Evolutionary conservation across 2,888 invertebrate species (phyloP), one percentile per base, ranked within the genome.

Genomic region (Isotomurus palustris): DNA sequence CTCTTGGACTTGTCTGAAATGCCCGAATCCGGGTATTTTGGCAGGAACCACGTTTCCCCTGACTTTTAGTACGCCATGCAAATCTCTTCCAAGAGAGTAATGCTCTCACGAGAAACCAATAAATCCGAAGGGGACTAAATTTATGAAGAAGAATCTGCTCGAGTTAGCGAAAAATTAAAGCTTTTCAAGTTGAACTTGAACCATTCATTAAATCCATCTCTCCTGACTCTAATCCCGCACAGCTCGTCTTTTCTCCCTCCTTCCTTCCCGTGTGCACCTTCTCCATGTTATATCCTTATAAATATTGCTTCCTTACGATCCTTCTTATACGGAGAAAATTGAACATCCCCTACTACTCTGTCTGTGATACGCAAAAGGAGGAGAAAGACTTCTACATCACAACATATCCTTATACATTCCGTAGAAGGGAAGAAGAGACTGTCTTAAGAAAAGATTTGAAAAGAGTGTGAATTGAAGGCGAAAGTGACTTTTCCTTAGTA

Each of bases 151-250:
- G 29, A 28, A 47, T n/a, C 24, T 19, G 43, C 12, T 22, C 36
- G 56, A 51, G 38, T 51, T 52, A 38, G 51, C 47, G 36, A 56
- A 55, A 60, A 59, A 55, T 58, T 54, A 54, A 47, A 41, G 55
- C 41, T 27, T 49, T 28, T 24, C n/a, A n/a, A 51, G 38, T 55
- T 59, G 59, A 59, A 59, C 59, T 55, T 55, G 47, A 55, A 54
- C 29, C 55, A 59, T 59, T 59, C 55, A 59, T 59, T 59, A 50
- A 55, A 54, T 43, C 24, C 43, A 43, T 43, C 43, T 19, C n/a
- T n/a, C n/a, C n/a, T n/a, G n/a, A n/a, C n/a, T n/a, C n/a, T n/a
- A n/a, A n/a, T n/a, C n/a, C n/a, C n/a, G n/a, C n/a, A n/a, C n/a
- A n/a, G n/a, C n/a, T n/a, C n/a, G n/a, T n/a, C n/a, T n/a, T n/a